Base-by-base conservation (phyloP, 1,140 invertebrate genomes). In the Conus betulinus region DNA sequence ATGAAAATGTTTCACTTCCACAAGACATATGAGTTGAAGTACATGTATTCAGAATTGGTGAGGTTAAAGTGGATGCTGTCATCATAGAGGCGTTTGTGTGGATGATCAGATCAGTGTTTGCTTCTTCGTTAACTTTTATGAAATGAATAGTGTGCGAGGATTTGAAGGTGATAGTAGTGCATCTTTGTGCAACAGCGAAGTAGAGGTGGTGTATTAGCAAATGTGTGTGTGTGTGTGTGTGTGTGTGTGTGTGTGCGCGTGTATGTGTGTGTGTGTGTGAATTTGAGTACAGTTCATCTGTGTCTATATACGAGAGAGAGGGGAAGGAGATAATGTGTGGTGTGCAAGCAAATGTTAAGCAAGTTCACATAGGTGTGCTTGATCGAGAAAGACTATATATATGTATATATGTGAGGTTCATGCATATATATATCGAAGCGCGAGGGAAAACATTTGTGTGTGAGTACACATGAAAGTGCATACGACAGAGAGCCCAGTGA, bases 181-280 rank as follows among this genome's bases (percentile, higher is more conserved):
- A 17, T 71, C 15, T n/a, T 71, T 71, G 63, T n/a, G 15, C 15
- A 71, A 71, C n/a, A 71, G 15, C 15, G 15, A 71, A 17, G 63
- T n/a, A 71, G 15, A n/a, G 0, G 39, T 39, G 39, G 3, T 39
- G 39, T 39, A 3, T 39, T 0, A 39, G 39, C 39, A 3, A 15
- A 71, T n/a, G 63, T 71, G 63, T 71, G 63, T 71, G 63, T 71
- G 63, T 71, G 63, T 71, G 63, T 71, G 63, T 71, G 63, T 71
- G 63, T 71, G 63, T 71, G 63, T 71, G 63, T 71, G 63, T 71
- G 63, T 71, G 63, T 71, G 63, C 3, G 63, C 3, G 63, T 71
- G 63, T 71, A 3, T 71, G 63, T 71, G 63, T 71, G 63, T 71
- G 63, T 71, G 63, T 71, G 63, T 71, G n/a, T n/a, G n/a, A 71